phyloP scores from a whole-genome alignment of 2,797 vertebrate species.

The Pseudomugil tenellus region DNA sequence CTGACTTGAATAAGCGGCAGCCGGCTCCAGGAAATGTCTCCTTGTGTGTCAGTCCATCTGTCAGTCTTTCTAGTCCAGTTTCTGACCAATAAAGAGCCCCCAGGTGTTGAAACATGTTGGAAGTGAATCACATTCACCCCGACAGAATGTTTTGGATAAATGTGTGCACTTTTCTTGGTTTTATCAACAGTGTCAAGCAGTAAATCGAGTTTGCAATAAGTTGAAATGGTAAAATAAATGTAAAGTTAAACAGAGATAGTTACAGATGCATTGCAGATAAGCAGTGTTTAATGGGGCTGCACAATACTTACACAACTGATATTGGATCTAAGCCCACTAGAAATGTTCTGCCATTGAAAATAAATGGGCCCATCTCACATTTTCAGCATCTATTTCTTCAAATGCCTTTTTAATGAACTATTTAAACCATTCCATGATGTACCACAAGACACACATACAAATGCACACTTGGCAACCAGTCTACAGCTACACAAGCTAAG shows the following conservation, averaged over 20 bases:
- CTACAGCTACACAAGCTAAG: constrained; percentile 62
- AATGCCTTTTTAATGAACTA: constrained; percentile 82
- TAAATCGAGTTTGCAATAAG: constrained; percentile 9
- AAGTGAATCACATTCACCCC: constrained; percentile 38
- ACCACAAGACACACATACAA: constrained; percentile 60
- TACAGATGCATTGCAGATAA: constrained; percentile 15
- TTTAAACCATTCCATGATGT: constrained; percentile 66
- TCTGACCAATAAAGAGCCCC: constrained; percentile 67
- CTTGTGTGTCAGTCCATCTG: constrained; percentile 55
- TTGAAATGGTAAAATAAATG: constrained; percentile 15
- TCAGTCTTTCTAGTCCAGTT: constrained; percentile 65
- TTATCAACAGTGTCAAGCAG: constrained; percentile 11
- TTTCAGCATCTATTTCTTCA: constrained; percentile 67
- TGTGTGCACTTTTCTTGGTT: constrained; percentile 11
- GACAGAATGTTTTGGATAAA: constrained; percentile 9
- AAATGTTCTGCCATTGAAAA: constrained; percentile 57
- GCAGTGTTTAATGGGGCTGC: constrained; percentile 34
- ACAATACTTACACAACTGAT: constrained; percentile 31
- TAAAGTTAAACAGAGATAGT: constrained; percentile 1
- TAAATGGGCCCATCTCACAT: constrained; percentile 59
- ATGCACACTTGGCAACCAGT: constrained; percentile 69
- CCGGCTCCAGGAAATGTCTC: constrained; percentile 66
- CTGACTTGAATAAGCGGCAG: constrained; percentile 73
- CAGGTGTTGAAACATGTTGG: constrained; percentile 61
- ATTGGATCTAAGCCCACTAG: constrained; percentile 54